phyloP scores from a whole-genome alignment of 2,888 invertebrate genomes.

The Onchidella celtica region DNA sequence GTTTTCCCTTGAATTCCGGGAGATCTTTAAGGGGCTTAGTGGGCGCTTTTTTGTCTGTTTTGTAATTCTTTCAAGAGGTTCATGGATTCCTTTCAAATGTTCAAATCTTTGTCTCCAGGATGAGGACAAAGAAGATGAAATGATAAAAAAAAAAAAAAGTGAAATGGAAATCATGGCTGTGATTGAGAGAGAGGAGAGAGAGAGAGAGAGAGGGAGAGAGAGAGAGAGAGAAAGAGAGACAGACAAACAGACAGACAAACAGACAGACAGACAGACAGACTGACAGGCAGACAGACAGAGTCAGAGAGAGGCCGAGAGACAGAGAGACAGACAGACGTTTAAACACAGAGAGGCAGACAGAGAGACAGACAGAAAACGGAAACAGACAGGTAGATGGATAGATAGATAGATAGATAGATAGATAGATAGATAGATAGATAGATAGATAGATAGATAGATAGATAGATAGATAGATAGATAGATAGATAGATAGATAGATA shows the following conservation, averaged over 20 bases:
- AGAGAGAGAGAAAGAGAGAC: neutral
- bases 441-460: conserved; percentile 23
- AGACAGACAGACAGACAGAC: neutral
- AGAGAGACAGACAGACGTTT: conserved; percentile 24
- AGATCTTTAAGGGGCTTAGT: no score
- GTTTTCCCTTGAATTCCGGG: no score
- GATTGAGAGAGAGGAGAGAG: neutral
- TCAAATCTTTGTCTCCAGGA: no score
- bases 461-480: conserved; percentile 6
- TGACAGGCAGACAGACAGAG: conserved; percentile 18
- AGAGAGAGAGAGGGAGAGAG: neutral
- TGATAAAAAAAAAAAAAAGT: no score
- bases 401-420: conserved; percentile 6
- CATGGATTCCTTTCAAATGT: no score
- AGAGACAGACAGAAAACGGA: conserved; percentile 5
- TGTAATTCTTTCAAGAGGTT: no score
- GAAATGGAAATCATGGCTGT: no score
- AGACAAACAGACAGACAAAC: conserved; percentile 3
- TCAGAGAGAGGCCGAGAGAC: conserved; percentile 8
- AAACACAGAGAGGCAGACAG: conserved; percentile 7
- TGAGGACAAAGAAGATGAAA: no score
- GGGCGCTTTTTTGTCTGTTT: no score
- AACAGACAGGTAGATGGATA: neutral
- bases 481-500: neutral
- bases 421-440: conserved; percentile 15